Evolutionary conservation across 2,797 vertebrate genomes (phyloP).

Genomic region (Chrysocyon brachyurus): DNA sequence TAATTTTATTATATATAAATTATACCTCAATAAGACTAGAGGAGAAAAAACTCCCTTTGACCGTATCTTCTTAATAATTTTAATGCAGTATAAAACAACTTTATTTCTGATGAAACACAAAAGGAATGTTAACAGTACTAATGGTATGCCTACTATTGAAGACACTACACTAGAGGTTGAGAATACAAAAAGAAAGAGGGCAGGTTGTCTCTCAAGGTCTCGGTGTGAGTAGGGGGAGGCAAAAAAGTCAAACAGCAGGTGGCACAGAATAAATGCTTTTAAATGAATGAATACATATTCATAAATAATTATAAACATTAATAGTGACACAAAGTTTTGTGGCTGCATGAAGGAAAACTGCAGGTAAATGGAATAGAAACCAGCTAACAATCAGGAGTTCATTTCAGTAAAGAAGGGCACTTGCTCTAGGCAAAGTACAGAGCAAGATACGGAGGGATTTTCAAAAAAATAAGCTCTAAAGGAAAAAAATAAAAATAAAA

Average conservation of each 20-base stretch:
- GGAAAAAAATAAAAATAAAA: background rate
- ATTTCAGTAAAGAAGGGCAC: background rate
- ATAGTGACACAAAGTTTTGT: background rate
- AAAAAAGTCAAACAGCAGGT: background rate
- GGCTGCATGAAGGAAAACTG: background rate
- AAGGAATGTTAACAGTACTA: conserved; percentile 7
- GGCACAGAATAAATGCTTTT: background rate
- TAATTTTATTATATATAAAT: conserved; percentile 18
- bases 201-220: background rate
- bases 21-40: background rate
- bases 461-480: conserved; percentile 37
- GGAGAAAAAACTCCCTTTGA: background rate
- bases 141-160: background rate
- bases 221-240: fast-evolving
- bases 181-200: background rate
- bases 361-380: background rate
- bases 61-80: conserved; percentile 42
- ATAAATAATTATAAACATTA: conserved; percentile 39
- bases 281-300: background rate
- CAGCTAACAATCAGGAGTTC: background rate
- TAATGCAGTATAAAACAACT: background rate
- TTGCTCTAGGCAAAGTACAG: background rate
- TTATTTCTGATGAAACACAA: background rate
- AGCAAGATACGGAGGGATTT: background rate
- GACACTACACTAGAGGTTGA: background rate